Evolutionary conservation across 2,888 invertebrate genomes (phyloP), one percentile per base, ranked within the genome.

Genomic region (Tinea semifulvella): DNA sequence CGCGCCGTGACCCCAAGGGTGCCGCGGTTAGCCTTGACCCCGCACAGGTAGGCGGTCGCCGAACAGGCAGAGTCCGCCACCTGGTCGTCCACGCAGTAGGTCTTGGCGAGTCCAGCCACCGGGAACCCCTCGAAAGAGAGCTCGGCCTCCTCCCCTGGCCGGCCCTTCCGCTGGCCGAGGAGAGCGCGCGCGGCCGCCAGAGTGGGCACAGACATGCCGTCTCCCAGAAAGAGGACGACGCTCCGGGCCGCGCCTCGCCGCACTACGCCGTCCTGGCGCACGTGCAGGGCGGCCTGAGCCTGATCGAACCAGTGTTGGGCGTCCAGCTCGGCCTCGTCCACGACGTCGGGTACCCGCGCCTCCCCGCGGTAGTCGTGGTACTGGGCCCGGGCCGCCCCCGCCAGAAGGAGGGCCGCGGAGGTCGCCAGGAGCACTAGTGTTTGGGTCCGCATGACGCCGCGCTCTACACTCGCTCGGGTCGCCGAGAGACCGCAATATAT

Each of bases 201-300:
- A 1, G 89, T 89, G 10, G 88, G 77, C 46, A 89, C 70, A 1
- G 88, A 87, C 88, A 90, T 88, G 28, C 90, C 90, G 66, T 90
- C 90, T 8, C 89, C 89, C 46, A 90, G 61, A 62, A 89, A 88
- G 58, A 89, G 67, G 48, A 89, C 85, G 4, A 88, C 67, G 63
- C 88, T 88, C 50, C 71, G 72, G 1, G 80, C 80, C 8, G 26
- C 28, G 2, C 42, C 27, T 10, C 6, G 13, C 40, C 62, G 60
- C 28, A 67, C 71, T 3, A 11, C 39, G 43, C 63, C 63, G 22
- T 59, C 54, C 47, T 69, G 52, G 45, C 82, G 72, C 42, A 61
- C 56, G 7, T 56, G 52, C 25, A 85, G 62, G 2, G 59, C 72
- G 3, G 63, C 60, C 42, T 68, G 67, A 1, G 83, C 86, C 45